These are phyloP conservation scores for Actinia equina DNA, from an alignment of 64 coral and sea anemone genomes.

Conservation along the genomic window DNA sequence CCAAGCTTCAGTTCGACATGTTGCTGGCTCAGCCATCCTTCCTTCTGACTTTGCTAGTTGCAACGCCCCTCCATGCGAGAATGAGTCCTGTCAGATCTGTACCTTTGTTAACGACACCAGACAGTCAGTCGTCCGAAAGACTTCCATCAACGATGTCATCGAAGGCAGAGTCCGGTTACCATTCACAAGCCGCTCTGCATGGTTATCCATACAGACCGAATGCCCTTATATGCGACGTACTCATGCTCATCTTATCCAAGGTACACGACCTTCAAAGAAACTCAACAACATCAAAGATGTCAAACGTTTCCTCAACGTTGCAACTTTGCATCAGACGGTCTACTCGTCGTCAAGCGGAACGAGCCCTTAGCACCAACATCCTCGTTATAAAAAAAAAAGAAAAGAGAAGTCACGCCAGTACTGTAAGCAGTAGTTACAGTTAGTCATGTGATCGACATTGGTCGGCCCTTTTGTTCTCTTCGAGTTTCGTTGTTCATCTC, in stretches of 20 bases:
- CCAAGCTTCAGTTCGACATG: too few species aligned
- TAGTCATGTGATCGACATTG: too few species aligned
- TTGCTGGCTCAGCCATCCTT: too few species aligned
- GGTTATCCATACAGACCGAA: background rate
- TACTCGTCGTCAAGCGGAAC: background rate
- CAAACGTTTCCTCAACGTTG: slow-evolving; percentile 5
- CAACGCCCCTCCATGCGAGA: too few species aligned
- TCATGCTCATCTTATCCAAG: slow-evolving; percentile 21
- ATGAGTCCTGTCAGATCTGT: slow-evolving; percentile 13
- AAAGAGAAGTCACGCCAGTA: too few species aligned
- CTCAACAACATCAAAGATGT: slow-evolving; percentile 26
- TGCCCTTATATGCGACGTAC: slow-evolving; percentile 1
- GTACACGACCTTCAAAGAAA: slow-evolving; percentile 8
- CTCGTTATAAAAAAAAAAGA: too few species aligned
- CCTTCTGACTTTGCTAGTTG: too few species aligned
- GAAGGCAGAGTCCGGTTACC: background rate
- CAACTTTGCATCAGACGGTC: background rate
- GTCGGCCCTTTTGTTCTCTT: too few species aligned
- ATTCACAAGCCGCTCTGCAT: background rate
- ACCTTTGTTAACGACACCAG: background rate
- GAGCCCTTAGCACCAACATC: too few species aligned
- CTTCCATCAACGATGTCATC: background rate
- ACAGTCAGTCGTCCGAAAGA: slow-evolving; percentile 2
- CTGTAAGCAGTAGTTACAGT: too few species aligned
- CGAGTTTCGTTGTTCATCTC: too few species aligned